Conservation (phyloP, 2,888 invertebrate genomes). For the Eurois occulta region DNA sequence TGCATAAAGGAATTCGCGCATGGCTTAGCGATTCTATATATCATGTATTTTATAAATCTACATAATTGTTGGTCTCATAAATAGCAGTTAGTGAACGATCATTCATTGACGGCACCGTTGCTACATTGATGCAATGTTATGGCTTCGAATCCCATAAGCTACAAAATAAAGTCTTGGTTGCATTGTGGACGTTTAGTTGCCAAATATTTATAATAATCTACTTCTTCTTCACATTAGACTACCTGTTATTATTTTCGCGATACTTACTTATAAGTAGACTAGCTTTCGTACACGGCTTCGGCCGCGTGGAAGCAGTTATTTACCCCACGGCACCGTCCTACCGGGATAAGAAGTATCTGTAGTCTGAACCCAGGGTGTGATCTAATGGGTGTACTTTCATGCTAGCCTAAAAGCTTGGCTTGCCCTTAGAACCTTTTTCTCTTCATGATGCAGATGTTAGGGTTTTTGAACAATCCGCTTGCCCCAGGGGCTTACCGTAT, state of each 20-base stretch:
- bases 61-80: background rate
- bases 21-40: background rate
- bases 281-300: background rate
- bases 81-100: background rate
- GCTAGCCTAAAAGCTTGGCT: background rate
- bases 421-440: background rate
- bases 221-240: background rate
- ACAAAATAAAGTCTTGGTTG: background rate
- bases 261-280: background rate
- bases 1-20: background rate
- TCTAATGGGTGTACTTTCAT: background rate
- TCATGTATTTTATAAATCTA: background rate
- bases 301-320: accelerated
- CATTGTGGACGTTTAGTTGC: background rate
- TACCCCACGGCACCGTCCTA: background rate
- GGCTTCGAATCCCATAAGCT: background rate
- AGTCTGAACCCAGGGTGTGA: background rate
- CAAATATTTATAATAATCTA: background rate
- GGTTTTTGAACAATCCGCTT: too few species aligned
- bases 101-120: background rate
- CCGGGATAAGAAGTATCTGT: background rate
- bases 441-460: too few species aligned
- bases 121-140: background rate
- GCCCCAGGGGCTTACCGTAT: too few species aligned
- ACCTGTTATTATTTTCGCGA: background rate